Percentiles rank a stretch among this genome's conserved stretches.
phyloP scores from a whole-genome alignment of 92 coral and sea anemone genomes.

The Pocillopora meandrina region DNA sequence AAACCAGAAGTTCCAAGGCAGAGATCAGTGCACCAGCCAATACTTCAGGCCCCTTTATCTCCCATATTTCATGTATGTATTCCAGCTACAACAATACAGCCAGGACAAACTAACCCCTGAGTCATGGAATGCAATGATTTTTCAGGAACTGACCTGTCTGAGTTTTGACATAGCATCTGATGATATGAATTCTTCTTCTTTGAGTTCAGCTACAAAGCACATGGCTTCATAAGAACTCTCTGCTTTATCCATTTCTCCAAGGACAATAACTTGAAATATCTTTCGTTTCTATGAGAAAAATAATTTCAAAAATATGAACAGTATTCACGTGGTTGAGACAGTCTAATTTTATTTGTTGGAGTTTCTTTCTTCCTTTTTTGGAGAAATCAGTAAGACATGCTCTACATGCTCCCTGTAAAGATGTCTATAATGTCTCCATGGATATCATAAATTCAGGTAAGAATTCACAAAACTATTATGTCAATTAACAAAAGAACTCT shows the following conservation, averaged over 20 bases:
- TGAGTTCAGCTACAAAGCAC: conserved; percentile 78
- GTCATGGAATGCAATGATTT: too few species aligned
- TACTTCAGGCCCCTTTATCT: too few species aligned
- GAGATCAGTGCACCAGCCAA: too few species aligned
- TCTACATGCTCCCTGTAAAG: not conserved
- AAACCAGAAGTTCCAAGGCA: too few species aligned
- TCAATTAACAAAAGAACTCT: not conserved
- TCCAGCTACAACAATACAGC: too few species aligned
- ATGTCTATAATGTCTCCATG: not conserved
- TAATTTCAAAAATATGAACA: not conserved
- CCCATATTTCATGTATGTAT: not conserved
- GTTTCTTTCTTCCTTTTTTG: not conserved
- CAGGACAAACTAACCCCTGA: too few species aligned
- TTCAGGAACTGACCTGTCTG: conserved; percentile 74
- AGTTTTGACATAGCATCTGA: conserved; percentile 98
- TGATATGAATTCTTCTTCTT: conserved; percentile 85
- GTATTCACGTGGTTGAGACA: not conserved
- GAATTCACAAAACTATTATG: not conserved
- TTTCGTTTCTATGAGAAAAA: conserved; percentile 76
- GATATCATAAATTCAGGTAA: not conserved
- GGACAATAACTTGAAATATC: conserved; percentile 76
- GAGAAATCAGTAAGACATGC: not conserved
- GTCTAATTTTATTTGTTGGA: too few species aligned
- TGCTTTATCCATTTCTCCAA: conserved; percentile 97
- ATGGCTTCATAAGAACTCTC: conserved; percentile 84